Conservation (phyloP, 1,140 invertebrate genomes). For the Trichogramma pretiosum region DNA sequence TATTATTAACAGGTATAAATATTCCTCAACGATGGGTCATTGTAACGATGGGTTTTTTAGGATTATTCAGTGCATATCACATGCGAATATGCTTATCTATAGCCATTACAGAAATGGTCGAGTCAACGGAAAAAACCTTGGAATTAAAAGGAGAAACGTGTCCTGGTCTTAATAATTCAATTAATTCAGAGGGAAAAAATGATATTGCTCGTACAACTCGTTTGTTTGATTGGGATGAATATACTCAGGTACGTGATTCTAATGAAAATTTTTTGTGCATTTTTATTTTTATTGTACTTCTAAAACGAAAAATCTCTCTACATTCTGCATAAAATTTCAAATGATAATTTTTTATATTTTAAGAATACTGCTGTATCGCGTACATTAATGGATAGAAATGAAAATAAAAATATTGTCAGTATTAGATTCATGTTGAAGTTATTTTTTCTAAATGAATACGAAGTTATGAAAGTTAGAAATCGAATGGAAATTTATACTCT, state of each 20-base stretch:
- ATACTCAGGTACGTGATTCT: slow-evolving; percentile 1
- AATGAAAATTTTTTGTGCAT: not conserved
- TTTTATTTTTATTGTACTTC: too few species aligned
- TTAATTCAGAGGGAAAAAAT: not conserved
- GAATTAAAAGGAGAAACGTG: not conserved
- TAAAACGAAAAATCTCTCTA: not conserved
- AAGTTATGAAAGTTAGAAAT: too few species aligned
- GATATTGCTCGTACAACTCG: not conserved
- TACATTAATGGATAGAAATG: not conserved
- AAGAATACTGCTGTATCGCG: not conserved
- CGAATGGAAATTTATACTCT: too few species aligned
- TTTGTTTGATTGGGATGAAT: not conserved
- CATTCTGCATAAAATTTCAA: too few species aligned
- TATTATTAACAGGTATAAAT: not conserved
- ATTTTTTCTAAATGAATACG: too few species aligned
- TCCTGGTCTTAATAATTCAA: not conserved
- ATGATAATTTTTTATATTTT: not conserved
- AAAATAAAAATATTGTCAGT: not conserved
- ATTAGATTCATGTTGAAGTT: not conserved
- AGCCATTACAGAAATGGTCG: slow-evolving; percentile 4
- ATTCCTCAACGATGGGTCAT: slow-evolving; percentile 12
- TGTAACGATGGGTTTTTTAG: slow-evolving; percentile 6
- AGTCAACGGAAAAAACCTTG: slow-evolving; percentile 14
- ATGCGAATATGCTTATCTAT: slow-evolving; percentile 9
- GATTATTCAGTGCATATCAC: not conserved